Percentiles rank a stretch among this genome's conserved stretches.
phyloP scores from a whole-genome alignment of 2,888 invertebrate species.

The Meteorus colon region DNA sequence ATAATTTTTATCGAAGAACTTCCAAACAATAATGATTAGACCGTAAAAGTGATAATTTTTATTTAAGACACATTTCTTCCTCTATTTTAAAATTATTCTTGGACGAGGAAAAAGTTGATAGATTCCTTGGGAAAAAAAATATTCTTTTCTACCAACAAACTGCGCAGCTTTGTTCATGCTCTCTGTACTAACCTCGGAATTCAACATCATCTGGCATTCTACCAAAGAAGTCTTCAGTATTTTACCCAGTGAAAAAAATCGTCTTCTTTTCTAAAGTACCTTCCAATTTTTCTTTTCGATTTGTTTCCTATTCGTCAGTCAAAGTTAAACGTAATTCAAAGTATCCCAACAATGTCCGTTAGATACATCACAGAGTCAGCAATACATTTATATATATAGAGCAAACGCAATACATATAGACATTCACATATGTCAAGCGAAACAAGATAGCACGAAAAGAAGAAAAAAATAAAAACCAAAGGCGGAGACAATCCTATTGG shows the following conservation, averaged over 20 bases:
- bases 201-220: neutral
- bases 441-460: neutral
- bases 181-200: neutral
- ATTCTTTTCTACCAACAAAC: neutral
- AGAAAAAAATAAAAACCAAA: neutral
- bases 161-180: neutral
- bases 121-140: too few species aligned
- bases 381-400: neutral
- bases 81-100: too few species aligned
- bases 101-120: too few species aligned
- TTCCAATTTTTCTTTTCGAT: neutral
- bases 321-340: neutral
- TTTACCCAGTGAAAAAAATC: neutral
- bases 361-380: neutral
- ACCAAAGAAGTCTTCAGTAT: constrained; percentile 15
- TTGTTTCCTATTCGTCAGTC: neutral
- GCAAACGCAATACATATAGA: neutral
- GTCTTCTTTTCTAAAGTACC: neutral
- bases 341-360: neutral
- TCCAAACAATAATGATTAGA: too few species aligned
- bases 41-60: too few species aligned
- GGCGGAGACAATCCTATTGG: constrained; percentile 20
- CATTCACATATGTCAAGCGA: neutral
- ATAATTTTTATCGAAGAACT: too few species aligned
- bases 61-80: too few species aligned